Base-by-base conservation (phyloP, 2,113 vertebrate species). In the Telmatochromis brichardi region DNA sequence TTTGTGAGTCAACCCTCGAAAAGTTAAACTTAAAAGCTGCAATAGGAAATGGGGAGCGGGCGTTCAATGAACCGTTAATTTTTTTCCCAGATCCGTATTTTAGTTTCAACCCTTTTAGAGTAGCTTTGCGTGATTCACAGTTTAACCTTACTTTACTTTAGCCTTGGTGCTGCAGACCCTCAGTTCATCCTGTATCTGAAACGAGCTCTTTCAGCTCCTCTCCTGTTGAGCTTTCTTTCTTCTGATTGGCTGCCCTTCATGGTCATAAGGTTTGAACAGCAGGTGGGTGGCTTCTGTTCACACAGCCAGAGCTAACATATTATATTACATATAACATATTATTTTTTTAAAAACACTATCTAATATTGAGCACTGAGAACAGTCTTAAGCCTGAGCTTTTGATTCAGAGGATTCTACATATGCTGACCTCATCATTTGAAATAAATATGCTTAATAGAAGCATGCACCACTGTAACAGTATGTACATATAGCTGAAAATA, bases 131-230 rank as follows among this genome's bases (percentile, higher is more conserved):
- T 28, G 54, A 57, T 8, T 57, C 54, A 14, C 54, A 28, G 54
- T 28, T 57, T 15, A 57, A 15, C 13, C 23, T 57, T 0, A 28
- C 13, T 57, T 57, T 57, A 57, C 54, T 57, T 57, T 57, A 57
- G 23, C 55, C 55, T 57, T 15, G 54, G 13, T 57, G 54, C 21
- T 57, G 54, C 23, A 57, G 54, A 57, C 23, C 7, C 54, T 2
- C 54, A 26, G 23, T 57, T 0, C 53, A 55, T 55, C 53, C 53
- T 55, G 21, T 55, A 55, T 26, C 53, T 55, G 53, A 57, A 57
- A 28, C 0, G 0, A 57, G 55, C 23, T 57, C 0, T 57, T 57
- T 57, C 23, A 57, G 23, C 23, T 57, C 12, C 54, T 57, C 4
- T 8, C 54, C 23, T 15, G 0, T 57, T 57, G 54, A 15, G 54